These are phyloP conservation scores for Pristionchus mayeri DNA, from an alignment of 2,888 invertebrate species.

Conservation along the genomic window DNA sequence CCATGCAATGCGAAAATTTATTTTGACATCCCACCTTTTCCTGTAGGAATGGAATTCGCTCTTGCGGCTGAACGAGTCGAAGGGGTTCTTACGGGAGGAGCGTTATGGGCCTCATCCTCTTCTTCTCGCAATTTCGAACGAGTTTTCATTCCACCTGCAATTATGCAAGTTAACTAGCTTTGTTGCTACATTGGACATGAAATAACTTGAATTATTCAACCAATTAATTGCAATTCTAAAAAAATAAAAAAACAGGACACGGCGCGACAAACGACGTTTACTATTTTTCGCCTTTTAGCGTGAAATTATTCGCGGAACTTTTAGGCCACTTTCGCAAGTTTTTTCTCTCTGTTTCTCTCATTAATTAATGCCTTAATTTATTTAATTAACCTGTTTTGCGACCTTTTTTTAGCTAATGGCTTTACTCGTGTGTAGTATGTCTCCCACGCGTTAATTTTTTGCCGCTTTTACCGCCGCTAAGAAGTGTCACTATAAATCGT, in stretches of 20 bases:
- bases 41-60: not conserved
- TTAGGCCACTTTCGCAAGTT: conserved; percentile 26
- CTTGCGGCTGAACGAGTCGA: not conserved
- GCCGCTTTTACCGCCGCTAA: too few species aligned
- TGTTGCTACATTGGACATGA: not conserved
- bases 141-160: conserved; percentile 26
- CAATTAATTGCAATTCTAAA: too few species aligned
- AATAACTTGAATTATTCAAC: not conserved
- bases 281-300: not conserved
- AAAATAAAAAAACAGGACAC: too few species aligned
- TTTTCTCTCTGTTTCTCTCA: not conserved
- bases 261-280: too few species aligned
- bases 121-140: not conserved
- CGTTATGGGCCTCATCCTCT: not conserved
- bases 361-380: not conserved
- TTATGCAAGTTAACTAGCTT: not conserved
- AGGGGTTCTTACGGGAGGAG: not conserved
- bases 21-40: conserved; percentile 10
- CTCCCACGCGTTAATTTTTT: not conserved
- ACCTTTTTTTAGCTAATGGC: too few species aligned
- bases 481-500: too few species aligned
- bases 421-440: too few species aligned
- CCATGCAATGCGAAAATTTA: too few species aligned
- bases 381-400: too few species aligned
- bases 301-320: not conserved